Conservation (phyloP, 2,797 vertebrate species). For the Etheostoma nigrum region DNA sequence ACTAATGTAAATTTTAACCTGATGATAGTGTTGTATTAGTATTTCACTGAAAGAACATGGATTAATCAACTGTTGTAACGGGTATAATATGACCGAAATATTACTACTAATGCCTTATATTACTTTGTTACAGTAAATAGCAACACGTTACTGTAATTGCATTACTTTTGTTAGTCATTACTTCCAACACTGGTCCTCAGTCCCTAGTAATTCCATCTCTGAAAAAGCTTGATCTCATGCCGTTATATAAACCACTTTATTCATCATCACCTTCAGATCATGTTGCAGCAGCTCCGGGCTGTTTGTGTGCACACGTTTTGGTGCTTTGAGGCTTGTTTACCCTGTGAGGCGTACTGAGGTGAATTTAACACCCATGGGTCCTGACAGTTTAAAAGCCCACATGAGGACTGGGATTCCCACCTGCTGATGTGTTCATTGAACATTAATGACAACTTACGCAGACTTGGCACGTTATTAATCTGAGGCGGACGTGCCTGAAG, state of each 20-base stretch:
- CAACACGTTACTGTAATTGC: too few species aligned
- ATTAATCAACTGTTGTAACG: background rate
- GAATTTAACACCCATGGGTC: conserved; percentile 45
- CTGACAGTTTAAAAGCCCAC: conserved; percentile 67
- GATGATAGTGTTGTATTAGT: too few species aligned
- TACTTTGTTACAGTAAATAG: too few species aligned
- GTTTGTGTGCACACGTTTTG: conserved; percentile 30
- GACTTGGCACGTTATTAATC: conserved; percentile 5
- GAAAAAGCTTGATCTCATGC: background rate
- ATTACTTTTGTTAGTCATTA: too few species aligned
- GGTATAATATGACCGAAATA: too few species aligned
- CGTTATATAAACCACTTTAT: conserved; percentile 19
- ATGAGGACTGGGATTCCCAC: conserved; percentile 38
- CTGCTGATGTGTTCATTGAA: conserved; percentile 50
- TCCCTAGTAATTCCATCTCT: background rate
- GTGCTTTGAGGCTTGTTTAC: conserved; percentile 65
- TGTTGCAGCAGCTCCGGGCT: conserved; percentile 43
- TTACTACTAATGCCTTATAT: too few species aligned
- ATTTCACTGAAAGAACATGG: background rate
- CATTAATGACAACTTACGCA: conserved; percentile 35
- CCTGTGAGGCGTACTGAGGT: conserved; percentile 48
- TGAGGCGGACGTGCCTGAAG: conserved; percentile 9
- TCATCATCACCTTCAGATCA: conserved; percentile 32
- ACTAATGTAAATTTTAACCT: too few species aligned
- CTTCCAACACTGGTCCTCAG: background rate